These are phyloP conservation scores for Holacanthella duospinosa DNA, from an alignment of 2,888 invertebrate species.

Conservation along the genomic window DNA sequence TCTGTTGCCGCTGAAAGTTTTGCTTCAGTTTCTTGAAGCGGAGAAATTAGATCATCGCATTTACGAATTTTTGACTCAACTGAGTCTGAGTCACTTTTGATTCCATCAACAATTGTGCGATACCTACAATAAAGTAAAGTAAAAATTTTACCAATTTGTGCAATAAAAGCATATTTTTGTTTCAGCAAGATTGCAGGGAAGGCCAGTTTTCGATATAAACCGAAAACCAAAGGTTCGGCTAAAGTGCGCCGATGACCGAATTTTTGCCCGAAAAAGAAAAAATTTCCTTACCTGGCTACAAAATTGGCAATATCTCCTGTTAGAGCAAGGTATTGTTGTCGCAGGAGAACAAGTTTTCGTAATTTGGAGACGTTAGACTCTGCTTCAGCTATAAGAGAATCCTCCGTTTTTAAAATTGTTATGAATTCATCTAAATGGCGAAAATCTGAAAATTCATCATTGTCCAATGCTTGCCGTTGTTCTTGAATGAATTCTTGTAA, in stretches of 20 bases:
- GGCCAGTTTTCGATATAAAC: too few relatives aligned
- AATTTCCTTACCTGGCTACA: too few relatives aligned
- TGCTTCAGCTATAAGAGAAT: slow-evolving; percentile 70
- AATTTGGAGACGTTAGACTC: slow-evolving; percentile 75
- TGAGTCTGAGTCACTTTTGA: slow-evolving; percentile 70
- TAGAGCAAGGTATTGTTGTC: slow-evolving; percentile 78
- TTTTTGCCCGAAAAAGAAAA: too few relatives aligned
- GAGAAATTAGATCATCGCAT: slow-evolving; percentile 65
- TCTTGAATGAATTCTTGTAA: slow-evolving; percentile 65
- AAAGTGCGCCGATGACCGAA: too few relatives aligned
- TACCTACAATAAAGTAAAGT: slow-evolving; percentile 43
- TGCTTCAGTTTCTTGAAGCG: slow-evolving; percentile 84
- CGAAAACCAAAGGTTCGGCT: too few relatives aligned
- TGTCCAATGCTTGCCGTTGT: slow-evolving; percentile 58
- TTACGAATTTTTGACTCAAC: slow-evolving; percentile 76
- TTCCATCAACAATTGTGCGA: slow-evolving; percentile 63
- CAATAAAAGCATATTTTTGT: slow-evolving; percentile 73
- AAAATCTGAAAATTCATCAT: slow-evolving; percentile 38
- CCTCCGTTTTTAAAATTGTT: slow-evolving; percentile 67
- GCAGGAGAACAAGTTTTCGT: slow-evolving; percentile 62
- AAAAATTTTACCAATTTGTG: too few relatives aligned
- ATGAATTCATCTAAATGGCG: slow-evolving; percentile 12
- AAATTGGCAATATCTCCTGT: slow-evolving; percentile 80
- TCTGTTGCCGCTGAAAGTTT: slow-evolving; percentile 74
- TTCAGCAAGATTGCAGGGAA: too few relatives aligned